A percentile compares a stretch with the other conserved stretches of the same genome.
Evolutionary conservation across 2,797 vertebrate species (phyloP).

Genomic region (Leptatherina wallacei): DNA sequence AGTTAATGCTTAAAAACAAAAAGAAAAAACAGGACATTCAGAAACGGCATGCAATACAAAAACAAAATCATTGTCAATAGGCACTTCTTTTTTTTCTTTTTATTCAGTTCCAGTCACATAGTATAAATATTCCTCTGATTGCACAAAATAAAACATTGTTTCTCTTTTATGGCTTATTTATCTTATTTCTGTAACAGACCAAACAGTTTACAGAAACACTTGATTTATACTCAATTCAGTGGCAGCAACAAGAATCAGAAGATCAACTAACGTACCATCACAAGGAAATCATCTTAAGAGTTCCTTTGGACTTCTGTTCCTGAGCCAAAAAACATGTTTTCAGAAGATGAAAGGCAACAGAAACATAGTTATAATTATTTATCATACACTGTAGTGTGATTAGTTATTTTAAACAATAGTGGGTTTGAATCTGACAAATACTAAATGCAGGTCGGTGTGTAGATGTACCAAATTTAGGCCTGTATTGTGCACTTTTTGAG

Average conservation of each 20-base stretch:
- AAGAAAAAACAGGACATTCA: constrained; percentile 7
- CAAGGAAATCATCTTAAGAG: no score
- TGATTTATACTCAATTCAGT: not conserved
- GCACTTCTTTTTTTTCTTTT: constrained; percentile 47
- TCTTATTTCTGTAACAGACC: not conserved
- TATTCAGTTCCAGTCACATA: constrained; percentile 40
- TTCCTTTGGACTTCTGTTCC: no score
- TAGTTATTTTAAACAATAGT: no score
- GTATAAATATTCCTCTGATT: not conserved
- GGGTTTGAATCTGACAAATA: no score
- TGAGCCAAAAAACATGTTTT: no score
- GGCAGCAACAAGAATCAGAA: not conserved
- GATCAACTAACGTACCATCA: not conserved
- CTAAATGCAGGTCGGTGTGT: no score
- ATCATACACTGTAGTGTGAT: no score
- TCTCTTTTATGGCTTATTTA: constrained; percentile 26
- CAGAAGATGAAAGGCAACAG: no score
- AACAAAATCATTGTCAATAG: constrained; percentile 38
- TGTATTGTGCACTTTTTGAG: no score
- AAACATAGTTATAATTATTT: no score
- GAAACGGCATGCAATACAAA: constrained; percentile 29
- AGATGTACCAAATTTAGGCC: no score
- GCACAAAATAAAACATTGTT: constrained; percentile 5
- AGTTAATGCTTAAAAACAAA: constrained; percentile 3
- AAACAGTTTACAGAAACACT: not conserved